Percentiles rank a stretch among this genome's conserved stretches.
phyloP scores from a whole-genome alignment of 2,113 vertebrate species.

The Sorex araneus region DNA sequence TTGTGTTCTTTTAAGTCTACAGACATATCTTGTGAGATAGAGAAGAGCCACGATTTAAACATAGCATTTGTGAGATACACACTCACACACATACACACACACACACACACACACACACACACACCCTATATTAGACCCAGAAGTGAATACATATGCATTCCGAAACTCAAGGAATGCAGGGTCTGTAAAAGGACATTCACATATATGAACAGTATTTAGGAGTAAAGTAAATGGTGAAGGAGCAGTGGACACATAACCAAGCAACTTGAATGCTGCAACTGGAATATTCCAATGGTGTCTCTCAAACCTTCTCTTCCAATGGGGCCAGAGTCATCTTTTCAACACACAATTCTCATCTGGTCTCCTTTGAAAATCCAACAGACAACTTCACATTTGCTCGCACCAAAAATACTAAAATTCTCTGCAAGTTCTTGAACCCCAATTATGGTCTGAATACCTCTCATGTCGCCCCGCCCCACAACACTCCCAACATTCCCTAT shows the following conservation, averaged over 20 bases:
- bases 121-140: neutral
- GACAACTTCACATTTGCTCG: neutral
- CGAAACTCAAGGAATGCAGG: neutral
- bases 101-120: neutral
- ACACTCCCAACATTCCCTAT: neutral
- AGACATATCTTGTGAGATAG: neutral
- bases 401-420: neutral
- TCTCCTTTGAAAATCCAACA: neutral
- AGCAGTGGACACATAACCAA: neutral
- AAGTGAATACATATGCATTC: neutral
- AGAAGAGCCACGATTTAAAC: neutral
- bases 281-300: neutral
- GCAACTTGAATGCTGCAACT: neutral
- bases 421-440: neutral
- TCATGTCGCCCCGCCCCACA: neutral
- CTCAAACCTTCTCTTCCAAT: neutral
- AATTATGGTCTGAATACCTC: fast-evolving
- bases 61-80: neutral
- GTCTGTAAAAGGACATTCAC: neutral
- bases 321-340: neutral
- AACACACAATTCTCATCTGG: neutral
- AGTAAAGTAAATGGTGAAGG: neutral
- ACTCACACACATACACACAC: neutral
- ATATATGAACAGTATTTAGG: neutral
- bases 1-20: neutral